These are phyloP conservation scores for Neria commutata DNA, from an alignment of 2,888 invertebrate genomes.

Conservation along the genomic window DNA sequence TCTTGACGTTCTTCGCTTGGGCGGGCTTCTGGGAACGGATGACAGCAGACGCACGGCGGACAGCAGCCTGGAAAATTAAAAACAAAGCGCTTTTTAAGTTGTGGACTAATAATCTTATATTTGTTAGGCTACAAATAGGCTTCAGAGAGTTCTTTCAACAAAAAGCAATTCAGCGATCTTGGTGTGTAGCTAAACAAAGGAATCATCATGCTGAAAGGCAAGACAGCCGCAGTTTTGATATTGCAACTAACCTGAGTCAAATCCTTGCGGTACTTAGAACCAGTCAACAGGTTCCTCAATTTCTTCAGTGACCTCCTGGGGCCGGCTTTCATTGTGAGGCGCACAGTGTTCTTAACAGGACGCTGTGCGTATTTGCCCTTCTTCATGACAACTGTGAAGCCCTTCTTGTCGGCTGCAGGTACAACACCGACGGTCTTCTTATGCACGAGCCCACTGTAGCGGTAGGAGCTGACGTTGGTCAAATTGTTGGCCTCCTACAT, in stretches of 20 bases:
- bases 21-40: slow-evolving; percentile 89
- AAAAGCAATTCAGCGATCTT: slow-evolving; percentile 63
- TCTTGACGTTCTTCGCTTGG: slow-evolving; percentile 82
- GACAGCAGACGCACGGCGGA: slow-evolving; percentile 92
- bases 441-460: slow-evolving; percentile 94
- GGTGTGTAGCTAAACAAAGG: slow-evolving; percentile 48
- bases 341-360: slow-evolving; percentile 77
- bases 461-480: slow-evolving; percentile 88
- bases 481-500: slow-evolving; percentile 82
- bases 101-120: too few relatives aligned
- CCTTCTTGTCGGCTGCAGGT: slow-evolving; percentile 89
- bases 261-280: slow-evolving; percentile 88
- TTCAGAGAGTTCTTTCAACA: slow-evolving; percentile 54
- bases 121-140: too few relatives aligned
- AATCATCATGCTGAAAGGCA: background rate
- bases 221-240: background rate
- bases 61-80: slow-evolving; percentile 71
- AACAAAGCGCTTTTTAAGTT: too few relatives aligned
- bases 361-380: slow-evolving; percentile 74
- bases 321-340: slow-evolving; percentile 85
- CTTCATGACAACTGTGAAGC: slow-evolving; percentile 89
- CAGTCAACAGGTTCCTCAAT: slow-evolving; percentile 78
- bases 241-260: slow-evolving; percentile 65
- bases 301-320: slow-evolving; percentile 86
- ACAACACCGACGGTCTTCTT: slow-evolving; percentile 88